Evolutionary conservation across 64 coral and sea anemone genomes (phyloP).

Genomic region (Trachythela sp.): DNA sequence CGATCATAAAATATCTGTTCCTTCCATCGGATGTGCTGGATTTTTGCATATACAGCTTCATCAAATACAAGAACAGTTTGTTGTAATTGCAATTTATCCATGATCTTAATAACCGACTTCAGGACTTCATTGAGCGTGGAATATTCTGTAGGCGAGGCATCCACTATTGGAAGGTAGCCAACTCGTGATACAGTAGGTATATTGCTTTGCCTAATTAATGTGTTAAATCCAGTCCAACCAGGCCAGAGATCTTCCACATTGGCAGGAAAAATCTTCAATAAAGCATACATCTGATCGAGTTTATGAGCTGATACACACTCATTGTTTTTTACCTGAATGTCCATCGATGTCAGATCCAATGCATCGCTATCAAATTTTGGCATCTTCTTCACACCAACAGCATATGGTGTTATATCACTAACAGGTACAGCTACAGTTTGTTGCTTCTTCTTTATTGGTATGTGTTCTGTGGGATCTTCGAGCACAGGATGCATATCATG

Average conservation of each 20-base stretch:
- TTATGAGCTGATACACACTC: no score
- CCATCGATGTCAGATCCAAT: no score
- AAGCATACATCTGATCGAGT: not conserved
- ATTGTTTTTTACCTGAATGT: no score
- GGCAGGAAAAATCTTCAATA: not conserved
- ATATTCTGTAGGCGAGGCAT: not conserved
- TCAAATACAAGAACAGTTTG: no score
- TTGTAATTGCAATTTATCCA: no score
- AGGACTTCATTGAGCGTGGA: no score
- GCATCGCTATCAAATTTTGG: not conserved
- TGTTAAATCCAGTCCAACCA: constrained; percentile 9
- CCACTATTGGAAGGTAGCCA: not conserved
- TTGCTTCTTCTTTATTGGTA: not conserved
- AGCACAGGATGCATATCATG: not conserved
- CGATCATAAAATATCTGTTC: no score
- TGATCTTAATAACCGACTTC: no score
- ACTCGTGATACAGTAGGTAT: not conserved
- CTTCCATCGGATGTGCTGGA: no score
- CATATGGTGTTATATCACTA: not conserved
- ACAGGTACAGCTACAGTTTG: no score
- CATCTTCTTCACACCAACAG: not conserved
- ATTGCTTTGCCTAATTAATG: not conserved
- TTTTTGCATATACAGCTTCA: no score
- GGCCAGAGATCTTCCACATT: not conserved
- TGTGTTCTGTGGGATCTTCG: not conserved